Percentiles rank a stretch among this genome's conserved stretches.
These are phyloP conservation scores for Pollenia angustigena DNA, from an alignment of 2,888 invertebrate genomes.

Conservation along the genomic window DNA sequence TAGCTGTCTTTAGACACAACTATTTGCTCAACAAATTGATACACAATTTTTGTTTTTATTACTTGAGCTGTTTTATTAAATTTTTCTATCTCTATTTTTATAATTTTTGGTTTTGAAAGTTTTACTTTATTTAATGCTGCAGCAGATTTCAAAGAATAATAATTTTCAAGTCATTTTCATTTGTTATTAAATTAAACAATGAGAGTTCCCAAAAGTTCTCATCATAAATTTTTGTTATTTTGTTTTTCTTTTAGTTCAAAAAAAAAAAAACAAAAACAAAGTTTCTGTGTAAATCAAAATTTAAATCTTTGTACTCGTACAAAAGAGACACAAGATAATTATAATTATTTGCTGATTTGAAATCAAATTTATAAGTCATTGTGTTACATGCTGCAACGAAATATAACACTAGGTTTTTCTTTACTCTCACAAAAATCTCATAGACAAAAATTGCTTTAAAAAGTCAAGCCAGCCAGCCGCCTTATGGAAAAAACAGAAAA, in stretches of 20 bases:
- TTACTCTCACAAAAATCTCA: background rate
- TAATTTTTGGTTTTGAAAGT: background rate
- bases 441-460: conserved; percentile 10
- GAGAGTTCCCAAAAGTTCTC: conserved; percentile 5
- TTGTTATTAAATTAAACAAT: conserved; percentile 12
- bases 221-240: conserved; percentile 26
- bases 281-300: conserved; percentile 36
- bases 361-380: conserved; percentile 52
- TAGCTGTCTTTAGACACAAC: no score
- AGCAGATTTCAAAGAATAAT: background rate
- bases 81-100: background rate
- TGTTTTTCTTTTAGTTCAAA: background rate
- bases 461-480: conserved; percentile 54
- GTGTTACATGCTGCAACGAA: conserved; percentile 48
- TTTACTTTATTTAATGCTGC: background rate
- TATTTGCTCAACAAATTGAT: no score
- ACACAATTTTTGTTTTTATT: background rate
- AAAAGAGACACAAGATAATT: conserved; percentile 10
- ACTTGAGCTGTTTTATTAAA: background rate
- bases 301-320: conserved; percentile 25
- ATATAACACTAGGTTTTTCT: conserved; percentile 27
- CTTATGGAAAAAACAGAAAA: conserved; percentile 33
- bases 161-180: background rate
- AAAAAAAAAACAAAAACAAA: background rate
- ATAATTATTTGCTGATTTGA: conserved; percentile 40